Evolutionary conservation across 2,888 invertebrate species (phyloP).

Genomic region (Mactromeris polynyma): DNA sequence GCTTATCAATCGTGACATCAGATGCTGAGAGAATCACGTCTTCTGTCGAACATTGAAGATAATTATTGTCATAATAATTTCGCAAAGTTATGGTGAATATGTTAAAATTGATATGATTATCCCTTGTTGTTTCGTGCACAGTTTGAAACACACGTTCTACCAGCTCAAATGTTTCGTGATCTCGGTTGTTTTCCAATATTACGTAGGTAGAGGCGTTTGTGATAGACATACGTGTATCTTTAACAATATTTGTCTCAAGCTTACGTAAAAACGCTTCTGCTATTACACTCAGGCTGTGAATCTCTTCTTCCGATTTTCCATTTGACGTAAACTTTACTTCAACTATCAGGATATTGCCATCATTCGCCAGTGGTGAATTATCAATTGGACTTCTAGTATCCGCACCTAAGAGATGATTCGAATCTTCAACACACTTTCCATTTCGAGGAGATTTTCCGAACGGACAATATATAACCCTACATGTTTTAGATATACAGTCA

Average conservation of each 20-base stretch:
- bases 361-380: neutral
- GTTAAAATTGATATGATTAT: neutral
- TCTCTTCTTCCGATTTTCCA: neutral
- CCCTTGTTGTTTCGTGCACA: neutral
- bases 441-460: neutral
- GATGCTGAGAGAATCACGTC: neutral
- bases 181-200: neutral
- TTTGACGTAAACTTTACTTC: neutral
- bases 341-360: neutral
- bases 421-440: conserved; percentile 16
- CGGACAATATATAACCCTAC: conserved; percentile 24
- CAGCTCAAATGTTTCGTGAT: neutral
- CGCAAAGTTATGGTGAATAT: neutral
- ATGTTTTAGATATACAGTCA: conserved; percentile 41
- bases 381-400: neutral
- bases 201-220: neutral
- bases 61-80: neutral
- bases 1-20: neutral
- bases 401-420: too few relatives aligned
- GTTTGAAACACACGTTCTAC: neutral
- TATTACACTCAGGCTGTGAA: neutral
- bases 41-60: neutral
- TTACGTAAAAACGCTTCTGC: neutral
- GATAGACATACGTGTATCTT: too few relatives aligned
- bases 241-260: neutral